phyloP scores from a whole-genome alignment of 1,140 invertebrate species.

The Centruroides vittatus region DNA sequence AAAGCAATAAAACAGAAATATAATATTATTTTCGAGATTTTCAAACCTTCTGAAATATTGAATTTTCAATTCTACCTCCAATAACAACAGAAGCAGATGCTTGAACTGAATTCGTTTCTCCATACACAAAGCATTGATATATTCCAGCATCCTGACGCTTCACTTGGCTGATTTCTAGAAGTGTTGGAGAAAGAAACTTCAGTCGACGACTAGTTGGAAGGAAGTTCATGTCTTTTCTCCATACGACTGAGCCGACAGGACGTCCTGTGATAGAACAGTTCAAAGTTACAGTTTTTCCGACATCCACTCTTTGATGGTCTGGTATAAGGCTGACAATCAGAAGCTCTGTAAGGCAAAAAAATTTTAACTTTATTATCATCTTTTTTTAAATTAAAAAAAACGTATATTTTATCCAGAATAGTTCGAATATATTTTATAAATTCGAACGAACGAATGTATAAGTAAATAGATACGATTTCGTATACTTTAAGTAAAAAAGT shows the following conservation, averaged over 20 bases:
- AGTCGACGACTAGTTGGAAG: conserved; percentile 4
- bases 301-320: conserved; percentile 83
- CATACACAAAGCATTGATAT: conserved; percentile 91
- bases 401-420: neutral
- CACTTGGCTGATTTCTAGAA: conserved; percentile 42
- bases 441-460: neutral
- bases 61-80: conserved; percentile 25
- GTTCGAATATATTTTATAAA: neutral
- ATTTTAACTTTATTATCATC: conserved; percentile 2
- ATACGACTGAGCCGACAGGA: conserved; percentile 46
- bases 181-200: conserved; percentile 5
- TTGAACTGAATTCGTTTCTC: conserved; percentile 68
- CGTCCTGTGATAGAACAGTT: conserved; percentile 75
- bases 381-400: neutral
- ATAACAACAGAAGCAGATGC: conserved; percentile 28
- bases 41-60: neutral
- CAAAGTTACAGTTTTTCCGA: conserved; percentile 86
- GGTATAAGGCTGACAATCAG: conserved; percentile 23
- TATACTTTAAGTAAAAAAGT: no score
- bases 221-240: conserved; percentile 39
- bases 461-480: neutral
- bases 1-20: no score
- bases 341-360: conserved; percentile 6
- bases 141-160: conserved; percentile 91
- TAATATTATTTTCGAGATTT: no score